These are phyloP conservation scores for Hoplodrina ambigua DNA, from an alignment of 2,888 invertebrate species.

Conservation along the genomic window DNA sequence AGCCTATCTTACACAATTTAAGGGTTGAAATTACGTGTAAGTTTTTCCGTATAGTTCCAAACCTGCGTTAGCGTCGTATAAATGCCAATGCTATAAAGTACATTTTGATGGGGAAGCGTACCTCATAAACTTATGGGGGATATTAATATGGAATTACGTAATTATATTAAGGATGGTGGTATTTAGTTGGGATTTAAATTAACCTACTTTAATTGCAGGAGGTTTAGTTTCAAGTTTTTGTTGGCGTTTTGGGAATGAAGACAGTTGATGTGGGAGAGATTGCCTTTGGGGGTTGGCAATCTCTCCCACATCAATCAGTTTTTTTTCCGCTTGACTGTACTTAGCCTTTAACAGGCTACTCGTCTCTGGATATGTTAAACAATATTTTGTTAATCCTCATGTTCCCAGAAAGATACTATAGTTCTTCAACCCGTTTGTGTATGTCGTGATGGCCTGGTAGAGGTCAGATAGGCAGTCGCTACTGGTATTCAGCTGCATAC, in stretches of 20 bases:
- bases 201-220: conserved; percentile 15
- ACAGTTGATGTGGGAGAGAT: too few species aligned
- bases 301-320: too few species aligned
- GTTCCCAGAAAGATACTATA: too few species aligned
- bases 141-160: conserved; percentile 65
- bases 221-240: conserved; percentile 26
- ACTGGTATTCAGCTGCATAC: too few species aligned
- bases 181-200: conserved; percentile 51
- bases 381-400: too few species aligned
- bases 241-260: conserved; percentile 8
- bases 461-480: too few species aligned
- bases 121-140: conserved; percentile 61
- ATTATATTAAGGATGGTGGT: conserved; percentile 55
- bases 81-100: conserved; percentile 64
- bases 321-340: too few species aligned
- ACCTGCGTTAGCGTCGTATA: conserved; percentile 39
- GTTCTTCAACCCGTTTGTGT: too few species aligned
- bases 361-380: too few species aligned
- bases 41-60: neutral
- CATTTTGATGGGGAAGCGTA: conserved; percentile 64
- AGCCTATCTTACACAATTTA: accelerated
- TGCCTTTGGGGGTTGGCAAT: too few species aligned
- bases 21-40: neutral
- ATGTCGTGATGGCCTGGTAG: too few species aligned
- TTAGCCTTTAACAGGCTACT: too few species aligned